Evolutionary conservation across 1,140 invertebrate genomes (phyloP), one percentile per base, ranked within the genome.

Genomic region (Zaprionus ornatus): DNA sequence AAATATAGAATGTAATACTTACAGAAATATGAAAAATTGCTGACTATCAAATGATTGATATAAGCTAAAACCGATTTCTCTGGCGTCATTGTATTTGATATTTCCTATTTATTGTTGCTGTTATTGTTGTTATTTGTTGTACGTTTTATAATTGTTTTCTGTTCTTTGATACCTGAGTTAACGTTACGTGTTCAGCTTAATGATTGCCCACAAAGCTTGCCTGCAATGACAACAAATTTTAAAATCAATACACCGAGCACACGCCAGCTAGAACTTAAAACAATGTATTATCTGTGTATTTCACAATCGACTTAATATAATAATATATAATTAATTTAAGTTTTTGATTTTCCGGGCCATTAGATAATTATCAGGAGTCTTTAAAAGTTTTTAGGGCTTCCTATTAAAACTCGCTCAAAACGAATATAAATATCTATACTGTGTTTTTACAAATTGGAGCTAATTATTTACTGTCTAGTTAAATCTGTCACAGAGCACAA

Each of bases 21-120:
- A 92, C 91, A 87, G 68, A 92, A 92, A 81, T 92, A 92, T 91
- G 91, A 90, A 82, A 92, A 91, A 73, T 92, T 92, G 82, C 91
- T 91, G 84, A 92, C 82, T 66, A 92, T 91, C 57, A 92, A 83
- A 62, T 92, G 91, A 87, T 92, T 92, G 61, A 91, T 64, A 74
- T 92, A 92, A 61, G 91, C 91, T 82, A 91, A 77, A 73, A 92
- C 77, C 55, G 91, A 92, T 80, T 92, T 92, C 60, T 92, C 91
- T 59, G 91, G 91, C 82, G 91, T 85, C 91, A 92, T 92, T 56
- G 73, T 90, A 65, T 21, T 74, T 71, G 37, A 7, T 79, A 25
- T 68, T 68, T 25, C 66, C 45, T 50, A 10, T 50, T 5, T 67
- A 21, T 71, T 65, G 45, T 35, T 65, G 37, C 67, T 61, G 42